A percentile compares a stretch with the other conserved stretches of the same genome.
These are phyloP conservation scores for Taeniopygia guttata DNA, from an alignment of 2,797 vertebrate genomes.

Conservation along the genomic window DNA sequence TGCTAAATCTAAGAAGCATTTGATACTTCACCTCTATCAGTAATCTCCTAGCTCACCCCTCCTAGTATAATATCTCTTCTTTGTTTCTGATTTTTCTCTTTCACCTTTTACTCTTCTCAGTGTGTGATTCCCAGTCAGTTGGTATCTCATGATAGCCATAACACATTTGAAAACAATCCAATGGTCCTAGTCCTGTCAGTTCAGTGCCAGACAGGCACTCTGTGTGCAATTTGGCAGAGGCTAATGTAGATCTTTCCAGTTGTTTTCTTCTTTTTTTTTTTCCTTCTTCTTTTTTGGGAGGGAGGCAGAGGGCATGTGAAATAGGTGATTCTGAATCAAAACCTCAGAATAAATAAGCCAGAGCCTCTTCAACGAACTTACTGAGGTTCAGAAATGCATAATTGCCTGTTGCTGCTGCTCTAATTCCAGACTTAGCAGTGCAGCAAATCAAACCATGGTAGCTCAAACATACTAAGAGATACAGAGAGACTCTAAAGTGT, in stretches of 20 bases:
- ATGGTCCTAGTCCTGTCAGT: neutral
- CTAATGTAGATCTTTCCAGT: conserved; percentile 14
- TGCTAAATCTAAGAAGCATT: neutral
- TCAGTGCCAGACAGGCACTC: neutral
- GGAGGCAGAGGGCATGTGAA: neutral
- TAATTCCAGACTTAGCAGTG: neutral
- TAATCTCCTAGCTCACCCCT: neutral
- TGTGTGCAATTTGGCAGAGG: neutral
- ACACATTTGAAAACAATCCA: neutral
- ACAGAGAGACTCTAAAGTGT: neutral
- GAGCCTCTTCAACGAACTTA: neutral
- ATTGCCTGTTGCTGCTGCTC: neutral
- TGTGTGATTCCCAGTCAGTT: neutral
- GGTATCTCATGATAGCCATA: conserved; percentile 4
- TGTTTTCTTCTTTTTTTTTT: neutral
- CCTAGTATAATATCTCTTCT: neutral
- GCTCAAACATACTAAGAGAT: neutral
- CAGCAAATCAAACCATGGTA: neutral
- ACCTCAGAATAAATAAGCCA: neutral
- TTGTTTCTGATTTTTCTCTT: neutral
- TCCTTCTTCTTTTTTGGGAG: neutral
- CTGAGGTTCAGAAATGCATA: neutral
- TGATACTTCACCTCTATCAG: neutral
- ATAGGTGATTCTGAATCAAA: neutral
- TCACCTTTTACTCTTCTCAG: neutral